phyloP scores from a whole-genome alignment of 2,113 vertebrate species.

The Gopherus evgoodei region DNA sequence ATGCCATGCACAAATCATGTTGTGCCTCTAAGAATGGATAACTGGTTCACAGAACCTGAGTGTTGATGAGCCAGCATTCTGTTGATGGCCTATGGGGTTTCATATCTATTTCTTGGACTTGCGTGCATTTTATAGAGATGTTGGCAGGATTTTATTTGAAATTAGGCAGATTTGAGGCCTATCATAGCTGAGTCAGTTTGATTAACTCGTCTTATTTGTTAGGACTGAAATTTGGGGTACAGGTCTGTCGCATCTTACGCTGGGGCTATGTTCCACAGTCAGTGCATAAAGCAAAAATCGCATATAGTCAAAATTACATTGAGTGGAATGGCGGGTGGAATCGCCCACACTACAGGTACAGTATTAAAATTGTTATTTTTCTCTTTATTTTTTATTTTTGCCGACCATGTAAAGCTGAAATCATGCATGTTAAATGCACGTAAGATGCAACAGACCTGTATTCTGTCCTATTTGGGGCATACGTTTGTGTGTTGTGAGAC shows the following conservation, averaged over 20 bases:
- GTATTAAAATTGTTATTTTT: no score
- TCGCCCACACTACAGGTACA: no score
- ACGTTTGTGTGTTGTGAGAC: not conserved
- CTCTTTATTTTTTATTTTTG: no score
- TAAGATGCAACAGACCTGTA: not conserved
- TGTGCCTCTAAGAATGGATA: not conserved
- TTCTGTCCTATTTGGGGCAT: not conserved
- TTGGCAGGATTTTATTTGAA: not conserved
- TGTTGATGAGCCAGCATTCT: not conserved
- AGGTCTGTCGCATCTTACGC: no score
- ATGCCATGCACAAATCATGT: not conserved
- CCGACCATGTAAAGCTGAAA: no score
- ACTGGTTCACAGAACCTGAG: not conserved
- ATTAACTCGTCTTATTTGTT: not conserved
- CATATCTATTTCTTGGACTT: not conserved
- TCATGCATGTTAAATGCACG: no score
- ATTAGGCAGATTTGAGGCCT: not conserved
- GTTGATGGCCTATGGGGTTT: not conserved
- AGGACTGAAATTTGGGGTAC: not conserved
- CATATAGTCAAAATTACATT: no score
- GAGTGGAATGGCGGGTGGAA: no score
- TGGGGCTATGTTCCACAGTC: no score
- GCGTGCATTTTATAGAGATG: not conserved
- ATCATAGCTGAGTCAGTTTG: not conserved
- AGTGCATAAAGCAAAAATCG: no score